Base-by-base conservation (phyloP, 2,113 vertebrate species). In the Cheilinus undulatus region DNA sequence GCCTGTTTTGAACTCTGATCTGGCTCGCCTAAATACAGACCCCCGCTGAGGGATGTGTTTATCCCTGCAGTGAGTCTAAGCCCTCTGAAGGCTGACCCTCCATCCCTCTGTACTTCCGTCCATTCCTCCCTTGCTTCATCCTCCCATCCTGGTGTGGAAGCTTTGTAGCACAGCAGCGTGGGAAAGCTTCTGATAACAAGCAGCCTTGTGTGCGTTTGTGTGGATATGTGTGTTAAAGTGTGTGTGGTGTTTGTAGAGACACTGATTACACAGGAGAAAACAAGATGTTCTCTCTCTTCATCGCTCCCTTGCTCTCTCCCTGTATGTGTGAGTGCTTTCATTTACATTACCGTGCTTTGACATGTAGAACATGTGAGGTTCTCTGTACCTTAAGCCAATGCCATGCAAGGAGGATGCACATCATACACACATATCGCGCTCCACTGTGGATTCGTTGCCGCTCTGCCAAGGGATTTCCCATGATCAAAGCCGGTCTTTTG, bases 401-500 rank as follows among this genome's bases (percentile, higher is more conserved):
- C 65, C 69, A 75, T 36, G 73, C 67, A 26, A n/a, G n/a, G 43
- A 62, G 51, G 81, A 78, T 70, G 23, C 23, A 52, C 68, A 28
- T 58, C 36, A 63, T 70, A 46, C 57, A 69, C 48, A 69, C 48
- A 43, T 34, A 34, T 34, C 9, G n/a, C 40, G 73, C 64, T 69
- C 76, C 69, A 56, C 80, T 76, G 82, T 85, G 84, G 78, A 81
- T 90, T 86, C 83, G 72, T 60, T 65, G 86, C 82, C 78, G 80
- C 78, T 75, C 84, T 88, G 86, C 84, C 82, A 84, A 91, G 88
- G 89, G 90, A 92, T 93, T 93, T 92, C 88, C 87, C 69, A 53
- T 88, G 89, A 94, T 94, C 93, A 94, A 94, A 93, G 92, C 76
- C 71, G 62, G 84, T 89, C 90, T 91, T 93, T 93, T 92, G 91